A percentile compares a stretch with the other conserved stretches of the same genome.
Conservation (phyloP, 2,113 vertebrate species). For the Chascanopsetta lugubris region DNA sequence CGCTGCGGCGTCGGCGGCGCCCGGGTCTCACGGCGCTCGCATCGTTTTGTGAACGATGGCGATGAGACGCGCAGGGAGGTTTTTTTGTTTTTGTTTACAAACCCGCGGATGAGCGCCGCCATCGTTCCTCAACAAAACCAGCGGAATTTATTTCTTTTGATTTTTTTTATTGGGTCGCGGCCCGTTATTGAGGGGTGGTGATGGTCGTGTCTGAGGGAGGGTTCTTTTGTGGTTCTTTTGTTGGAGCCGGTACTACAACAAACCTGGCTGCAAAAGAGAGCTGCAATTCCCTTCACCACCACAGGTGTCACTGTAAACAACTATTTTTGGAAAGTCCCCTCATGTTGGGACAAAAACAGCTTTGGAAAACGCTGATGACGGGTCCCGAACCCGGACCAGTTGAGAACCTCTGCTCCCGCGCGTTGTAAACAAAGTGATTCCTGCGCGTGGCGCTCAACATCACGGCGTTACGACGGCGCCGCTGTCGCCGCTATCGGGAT, state of each 20-base stretch:
- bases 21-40: not conserved
- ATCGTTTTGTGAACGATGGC: not conserved
- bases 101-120: no score
- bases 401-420: not conserved
- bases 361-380: not conserved
- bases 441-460: not conserved
- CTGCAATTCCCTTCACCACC: no score
- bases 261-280: no score
- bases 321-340: no score
- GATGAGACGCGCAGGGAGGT: not conserved
- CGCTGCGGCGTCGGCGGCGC: not conserved
- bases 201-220: no score
- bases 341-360: not conserved
- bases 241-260: no score
- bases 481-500: slow-evolving; percentile 8
- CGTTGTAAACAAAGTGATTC: not conserved
- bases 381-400: not conserved
- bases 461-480: not conserved
- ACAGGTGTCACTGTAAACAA: no score
- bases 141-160: no score
- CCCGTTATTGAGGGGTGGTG: no score
- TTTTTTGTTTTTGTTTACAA: not conserved
- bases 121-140: no score
- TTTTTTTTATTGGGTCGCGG: no score
- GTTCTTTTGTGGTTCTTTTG: no score